Base-by-base conservation (phyloP, 2,888 invertebrate species). In the Cheilosia vernalis region DNA sequence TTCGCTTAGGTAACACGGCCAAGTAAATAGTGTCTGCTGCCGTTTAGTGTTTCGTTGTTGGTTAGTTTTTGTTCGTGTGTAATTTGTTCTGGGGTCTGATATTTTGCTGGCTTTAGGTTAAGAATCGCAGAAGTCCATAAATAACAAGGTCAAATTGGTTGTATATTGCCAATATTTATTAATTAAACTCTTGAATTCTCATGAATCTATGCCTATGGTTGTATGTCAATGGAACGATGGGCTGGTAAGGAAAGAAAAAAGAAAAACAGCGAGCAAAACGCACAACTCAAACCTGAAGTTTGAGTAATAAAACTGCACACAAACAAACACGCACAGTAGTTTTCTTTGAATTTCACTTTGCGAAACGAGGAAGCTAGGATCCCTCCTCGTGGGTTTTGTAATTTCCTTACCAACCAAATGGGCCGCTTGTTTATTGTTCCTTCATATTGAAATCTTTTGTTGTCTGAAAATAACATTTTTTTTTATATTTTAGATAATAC, bases 91-190 rank as follows among this genome's bases (percentile, higher is more conserved):
- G 51, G 5, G 9, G 13, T 21, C 15, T 58, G 17, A 10, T 58
- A 21, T 37, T 60, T 47, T 73, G 17, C 66, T 74, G 67, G 40
- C 37, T 58, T 30, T 49, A 76, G 72, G 63, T 78, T 73, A 83
- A 79, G 49, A 83, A 73, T 67, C 82, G 61, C 17, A 49, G 10
- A 30, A 24, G 5, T 30, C 19, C 21, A n/a, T n/a, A 24, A 42
- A 21, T n/a, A 72, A 77, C 77, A 83, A 83, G 82, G 82, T 74
- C 79, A 64, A 66, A 47, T 67, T 17, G 63, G 51, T 78, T 60
- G 27, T 66, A 33, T 51, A 30, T 58, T 58, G 58, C 24, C 60
- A 37, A 61, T 33, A 44, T 27, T 27, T 55, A 15, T 83, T 56
- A 44, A 60, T 73, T 63, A 69, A 58, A 58, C 60, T 61, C 58